phyloP scores from a whole-genome alignment of 2,113 vertebrate species.

The Chunga burmeisteri region DNA sequence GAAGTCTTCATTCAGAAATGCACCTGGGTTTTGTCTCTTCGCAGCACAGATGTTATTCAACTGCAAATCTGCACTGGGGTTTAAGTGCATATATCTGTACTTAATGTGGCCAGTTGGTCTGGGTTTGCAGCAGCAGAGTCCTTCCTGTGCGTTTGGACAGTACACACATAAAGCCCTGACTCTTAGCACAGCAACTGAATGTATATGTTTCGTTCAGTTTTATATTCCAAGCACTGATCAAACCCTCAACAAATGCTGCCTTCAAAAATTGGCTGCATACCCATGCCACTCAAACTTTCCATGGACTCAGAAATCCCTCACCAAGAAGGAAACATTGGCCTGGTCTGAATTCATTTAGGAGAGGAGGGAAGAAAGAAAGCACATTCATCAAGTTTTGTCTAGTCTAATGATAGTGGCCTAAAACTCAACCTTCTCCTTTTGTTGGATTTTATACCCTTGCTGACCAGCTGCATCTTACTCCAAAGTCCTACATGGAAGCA shows the following conservation, averaged over 20 bases:
- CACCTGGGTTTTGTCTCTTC: background rate
- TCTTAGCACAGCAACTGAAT: background rate
- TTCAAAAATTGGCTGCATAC: background rate
- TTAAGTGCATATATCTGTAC: background rate
- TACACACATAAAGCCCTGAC: background rate
- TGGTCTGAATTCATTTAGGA: slow-evolving; percentile 10
- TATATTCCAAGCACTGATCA: background rate
- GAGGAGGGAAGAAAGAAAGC: background rate
- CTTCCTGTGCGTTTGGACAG: background rate
- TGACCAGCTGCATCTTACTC: background rate
- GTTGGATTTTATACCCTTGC: background rate
- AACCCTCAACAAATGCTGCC: background rate
- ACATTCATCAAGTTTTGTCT: slow-evolving; percentile 15
- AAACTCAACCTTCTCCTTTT: background rate
- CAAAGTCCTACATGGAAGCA: background rate
- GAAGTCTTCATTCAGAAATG: background rate
- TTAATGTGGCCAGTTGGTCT: background rate
- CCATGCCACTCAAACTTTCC: slow-evolving; percentile 38
- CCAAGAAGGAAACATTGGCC: background rate
- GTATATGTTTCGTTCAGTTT: background rate
- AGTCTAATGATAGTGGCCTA: background rate
- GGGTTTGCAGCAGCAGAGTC: background rate
- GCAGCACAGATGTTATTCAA: background rate
- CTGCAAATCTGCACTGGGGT: background rate
- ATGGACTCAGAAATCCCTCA: slow-evolving; percentile 33